Evolutionary conservation across 2,797 vertebrate genomes (phyloP), one percentile per base, ranked within the genome.

Genomic region (Myotis vivesi): DNA sequence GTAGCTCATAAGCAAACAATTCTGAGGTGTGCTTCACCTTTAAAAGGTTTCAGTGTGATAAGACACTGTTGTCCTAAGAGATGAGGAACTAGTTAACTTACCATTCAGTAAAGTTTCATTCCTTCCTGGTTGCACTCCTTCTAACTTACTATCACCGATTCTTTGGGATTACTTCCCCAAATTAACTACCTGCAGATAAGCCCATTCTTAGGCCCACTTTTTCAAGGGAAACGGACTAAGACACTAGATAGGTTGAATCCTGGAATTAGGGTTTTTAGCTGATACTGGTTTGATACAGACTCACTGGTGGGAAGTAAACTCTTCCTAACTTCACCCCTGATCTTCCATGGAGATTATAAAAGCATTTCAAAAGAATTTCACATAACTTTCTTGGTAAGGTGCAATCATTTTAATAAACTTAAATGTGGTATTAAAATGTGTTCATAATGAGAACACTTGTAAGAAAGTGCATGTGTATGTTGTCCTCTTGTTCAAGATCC

Each of bases 401-500:
- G 0, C 5, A 77, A 55, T 3, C 23, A 88, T 88, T 84, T 91
- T 85, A 92, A 82, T 79, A 82, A 36, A 59, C 55, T 81, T 94
- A 75, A 75, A 55, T 15, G 53, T 57, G 55, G 55, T 94, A 81
- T 5, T 68, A 73, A 77, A 66, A 55, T 82, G 8, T 28, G 9
- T 10, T 75, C 91, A 87, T 36, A 89, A 82, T 73, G 28, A 90
- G 17, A 85, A 44, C 5, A 41, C n/a, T 71, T 51, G 3, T 55
- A 79, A 77, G 46, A 90, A 93, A 23, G 23, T 28, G 38, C 33
- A 77, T 77, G 6, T 76, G 7, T 33, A 41, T 49, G 33, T 44
- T 76, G 1, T 44, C 49, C 2, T 1, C 16, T 8, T 10, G 22
- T 69, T 97, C 36, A 95, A 94, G 94, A 94, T 81, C 44, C 33